Conservation (phyloP, 1,140 invertebrate genomes). For the Schlechtendalia chinensis region DNA sequence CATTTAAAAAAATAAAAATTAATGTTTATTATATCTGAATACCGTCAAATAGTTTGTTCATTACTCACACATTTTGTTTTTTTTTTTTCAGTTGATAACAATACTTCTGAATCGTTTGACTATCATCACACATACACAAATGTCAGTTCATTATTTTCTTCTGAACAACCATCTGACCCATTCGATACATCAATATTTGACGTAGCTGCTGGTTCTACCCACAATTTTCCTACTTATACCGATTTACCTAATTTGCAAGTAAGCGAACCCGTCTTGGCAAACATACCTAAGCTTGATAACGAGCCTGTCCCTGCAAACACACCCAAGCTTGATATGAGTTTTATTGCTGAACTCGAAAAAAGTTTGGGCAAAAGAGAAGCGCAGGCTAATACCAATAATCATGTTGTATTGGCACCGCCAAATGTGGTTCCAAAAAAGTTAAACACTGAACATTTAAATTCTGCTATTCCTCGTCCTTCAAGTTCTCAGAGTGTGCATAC, state of each 20-base stretch:
- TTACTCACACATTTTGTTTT: slow-evolving; percentile 1
- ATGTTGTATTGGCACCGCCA: slow-evolving; percentile 58
- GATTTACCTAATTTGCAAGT: neutral
- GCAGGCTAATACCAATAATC: slow-evolving; percentile 58
- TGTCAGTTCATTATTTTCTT: slow-evolving; percentile 53
- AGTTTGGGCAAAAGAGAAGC: slow-evolving; percentile 61
- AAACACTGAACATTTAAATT: slow-evolving; percentile 26
- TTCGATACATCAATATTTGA: slow-evolving; percentile 62
- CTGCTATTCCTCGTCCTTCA: slow-evolving; percentile 41
- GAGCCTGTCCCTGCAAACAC: neutral
- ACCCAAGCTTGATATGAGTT: slow-evolving; percentile 60
- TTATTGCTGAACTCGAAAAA: slow-evolving; percentile 65
- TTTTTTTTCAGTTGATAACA: slow-evolving; percentile 40
- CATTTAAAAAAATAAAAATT: slow-evolving; percentile 2
- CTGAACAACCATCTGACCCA: slow-evolving; percentile 57
- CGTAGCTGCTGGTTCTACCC: neutral
- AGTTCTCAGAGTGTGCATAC: neutral
- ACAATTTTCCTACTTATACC: neutral
- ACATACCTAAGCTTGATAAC: slow-evolving; percentile 57
- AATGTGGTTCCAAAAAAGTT: slow-evolving; percentile 32
- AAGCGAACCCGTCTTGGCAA: neutral
- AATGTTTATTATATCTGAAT: neutral
- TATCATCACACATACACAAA: slow-evolving; percentile 57
- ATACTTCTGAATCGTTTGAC: slow-evolving; percentile 51
- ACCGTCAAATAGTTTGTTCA: slow-evolving; percentile 6